A percentile compares a stretch with the other conserved stretches of the same genome.
These are phyloP conservation scores for Ceryle rudis DNA, from an alignment of 2,797 vertebrate species.

Conservation along the genomic window DNA sequence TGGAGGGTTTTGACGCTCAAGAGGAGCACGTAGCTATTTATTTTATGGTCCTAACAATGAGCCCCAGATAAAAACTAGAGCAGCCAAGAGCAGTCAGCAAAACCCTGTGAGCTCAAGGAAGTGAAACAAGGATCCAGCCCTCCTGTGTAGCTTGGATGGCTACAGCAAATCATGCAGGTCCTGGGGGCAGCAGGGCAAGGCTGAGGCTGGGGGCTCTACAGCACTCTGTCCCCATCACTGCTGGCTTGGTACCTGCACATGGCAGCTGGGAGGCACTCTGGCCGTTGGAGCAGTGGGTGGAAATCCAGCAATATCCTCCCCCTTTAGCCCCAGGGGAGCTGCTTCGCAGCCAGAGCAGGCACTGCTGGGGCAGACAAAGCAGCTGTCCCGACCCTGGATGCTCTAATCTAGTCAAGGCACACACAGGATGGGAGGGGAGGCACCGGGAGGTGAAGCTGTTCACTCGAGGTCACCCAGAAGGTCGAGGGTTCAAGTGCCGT, in stretches of 20 bases:
- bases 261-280: not conserved
- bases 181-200: not conserved
- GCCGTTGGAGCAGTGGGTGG: not conserved
- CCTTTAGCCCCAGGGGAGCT: not conserved
- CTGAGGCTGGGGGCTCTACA: not conserved
- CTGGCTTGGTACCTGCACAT: not conserved
- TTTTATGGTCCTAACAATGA: constrained; percentile 13
- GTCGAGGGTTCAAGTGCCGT: not conserved
- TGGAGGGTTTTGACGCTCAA: not conserved
- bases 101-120: not conserved
- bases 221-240: not conserved
- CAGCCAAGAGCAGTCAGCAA: not conserved
- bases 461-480: not conserved
- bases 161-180: not conserved
- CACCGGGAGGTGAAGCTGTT: not conserved
- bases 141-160: not conserved
- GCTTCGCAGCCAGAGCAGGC: not conserved
- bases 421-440: constrained; percentile 62
- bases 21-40: constrained; percentile 20
- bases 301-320: constrained; percentile 25
- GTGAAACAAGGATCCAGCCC: rapidly evolving
- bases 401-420: constrained; percentile 38
- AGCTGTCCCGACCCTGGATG: constrained; percentile 16
- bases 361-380: not conserved
- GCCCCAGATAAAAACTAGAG: constrained; percentile 49